Evolutionary conservation across 2,888 invertebrate genomes (phyloP).

Genomic region (Spialia ferax): DNA sequence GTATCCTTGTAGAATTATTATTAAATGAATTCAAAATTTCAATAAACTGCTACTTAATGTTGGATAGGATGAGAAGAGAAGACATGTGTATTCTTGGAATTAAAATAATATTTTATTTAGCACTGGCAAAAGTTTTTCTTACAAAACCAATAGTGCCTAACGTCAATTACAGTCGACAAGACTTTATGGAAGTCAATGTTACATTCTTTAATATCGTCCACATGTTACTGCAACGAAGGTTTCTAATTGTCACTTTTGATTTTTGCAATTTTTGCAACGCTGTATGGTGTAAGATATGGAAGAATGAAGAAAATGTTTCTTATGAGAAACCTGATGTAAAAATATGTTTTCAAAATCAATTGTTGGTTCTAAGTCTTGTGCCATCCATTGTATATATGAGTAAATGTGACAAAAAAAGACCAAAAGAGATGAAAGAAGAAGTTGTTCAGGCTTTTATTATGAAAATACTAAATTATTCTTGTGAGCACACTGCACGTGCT

Average conservation of each 20-base stretch:
- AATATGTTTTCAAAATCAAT: constrained; percentile 85
- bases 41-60: constrained; percentile 66
- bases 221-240: constrained; percentile 61
- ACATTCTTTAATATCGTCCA: constrained; percentile 69
- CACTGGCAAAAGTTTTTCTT: constrained; percentile 70
- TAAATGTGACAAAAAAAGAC: constrained; percentile 50
- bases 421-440: constrained; percentile 64
- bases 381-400: constrained; percentile 84
- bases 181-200: constrained; percentile 66
- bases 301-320: constrained; percentile 54
- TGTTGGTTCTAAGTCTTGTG: constrained; percentile 87
- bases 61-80: constrained; percentile 74
- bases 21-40: constrained; percentile 67
- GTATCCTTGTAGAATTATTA: constrained; percentile 60
- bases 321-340: constrained; percentile 54
- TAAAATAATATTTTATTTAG: constrained; percentile 77
- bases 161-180: constrained; percentile 63
- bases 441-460: constrained; percentile 87
- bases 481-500: constrained; percentile 88
- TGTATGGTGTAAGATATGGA: constrained; percentile 63
- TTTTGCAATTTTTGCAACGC: constrained; percentile 68
- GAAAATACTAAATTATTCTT: constrained; percentile 88
- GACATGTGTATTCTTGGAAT: constrained; percentile 75
- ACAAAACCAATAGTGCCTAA: constrained; percentile 62
- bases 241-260: constrained; percentile 62